phyloP scores from a whole-genome alignment of 2,113 vertebrate species.

The Mobula hypostoma region DNA sequence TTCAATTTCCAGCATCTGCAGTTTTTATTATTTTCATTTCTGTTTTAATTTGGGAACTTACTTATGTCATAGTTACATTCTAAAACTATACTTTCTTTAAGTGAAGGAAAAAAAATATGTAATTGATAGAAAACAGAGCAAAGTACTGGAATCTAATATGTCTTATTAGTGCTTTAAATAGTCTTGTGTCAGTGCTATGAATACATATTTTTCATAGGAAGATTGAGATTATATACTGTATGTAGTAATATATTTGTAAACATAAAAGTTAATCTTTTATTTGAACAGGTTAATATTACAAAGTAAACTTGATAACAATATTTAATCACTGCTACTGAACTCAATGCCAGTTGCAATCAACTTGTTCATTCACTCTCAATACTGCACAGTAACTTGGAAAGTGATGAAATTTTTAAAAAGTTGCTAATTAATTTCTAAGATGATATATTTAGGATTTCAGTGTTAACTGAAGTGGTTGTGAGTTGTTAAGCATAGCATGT shows the following conservation, averaged over 20 bases:
- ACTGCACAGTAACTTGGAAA: not conserved
- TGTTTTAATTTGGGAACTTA: not conserved
- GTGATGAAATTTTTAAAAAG: not conserved
- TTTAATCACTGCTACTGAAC: not conserved
- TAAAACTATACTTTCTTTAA: not conserved
- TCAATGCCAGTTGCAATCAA: not conserved
- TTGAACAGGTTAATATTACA: not conserved
- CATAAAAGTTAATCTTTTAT: not conserved
- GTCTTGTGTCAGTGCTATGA: not conserved
- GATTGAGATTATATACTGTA: not conserved
- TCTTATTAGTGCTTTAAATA: not conserved
- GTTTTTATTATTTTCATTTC: no score
- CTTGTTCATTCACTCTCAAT: not conserved
- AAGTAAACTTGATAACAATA: conserved; percentile 1
- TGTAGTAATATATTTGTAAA: not conserved
- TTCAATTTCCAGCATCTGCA: no score
- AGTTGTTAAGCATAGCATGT: not conserved
- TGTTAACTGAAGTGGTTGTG: not conserved
- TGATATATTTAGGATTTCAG: not conserved
- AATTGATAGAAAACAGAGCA: not conserved
- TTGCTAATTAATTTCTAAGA: not conserved
- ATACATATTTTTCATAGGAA: not conserved
- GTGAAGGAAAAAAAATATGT: not conserved
- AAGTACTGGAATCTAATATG: not conserved
- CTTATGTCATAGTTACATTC: not conserved